Evolutionary conservation across 2,888 invertebrate species (phyloP).

Genomic region (Leptopilina drosophilae): DNA sequence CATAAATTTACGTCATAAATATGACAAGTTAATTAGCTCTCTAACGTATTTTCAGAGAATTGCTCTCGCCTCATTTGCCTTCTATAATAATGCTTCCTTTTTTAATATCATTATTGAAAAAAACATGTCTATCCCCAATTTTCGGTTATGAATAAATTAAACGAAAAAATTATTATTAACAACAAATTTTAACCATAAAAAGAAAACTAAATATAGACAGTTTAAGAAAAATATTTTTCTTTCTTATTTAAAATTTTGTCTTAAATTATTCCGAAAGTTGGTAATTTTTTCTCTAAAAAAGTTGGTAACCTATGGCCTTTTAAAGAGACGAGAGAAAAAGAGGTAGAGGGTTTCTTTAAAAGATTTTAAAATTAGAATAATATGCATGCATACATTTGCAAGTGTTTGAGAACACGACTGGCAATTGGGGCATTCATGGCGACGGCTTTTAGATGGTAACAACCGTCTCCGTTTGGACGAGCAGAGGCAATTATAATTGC

Average conservation of each 20-base stretch:
- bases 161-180: too few relatives aligned
- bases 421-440: conserved; percentile 34
- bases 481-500: conserved; percentile 76
- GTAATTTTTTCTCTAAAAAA: background rate
- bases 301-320: background rate
- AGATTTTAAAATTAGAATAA: conserved; percentile 27
- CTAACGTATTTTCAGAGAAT: background rate
- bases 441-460: conserved; percentile 73
- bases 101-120: background rate
- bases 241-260: too few relatives aligned
- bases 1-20: background rate
- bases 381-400: conserved; percentile 16
- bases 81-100: background rate
- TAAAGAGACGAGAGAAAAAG: background rate
- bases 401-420: conserved; percentile 21
- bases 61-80: background rate
- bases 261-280: background rate
- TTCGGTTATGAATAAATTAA: too few relatives aligned
- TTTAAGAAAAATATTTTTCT: too few relatives aligned
- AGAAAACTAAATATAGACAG: too few relatives aligned
- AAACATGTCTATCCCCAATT: too few relatives aligned
- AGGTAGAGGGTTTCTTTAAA: background rate
- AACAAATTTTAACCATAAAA: too few relatives aligned
- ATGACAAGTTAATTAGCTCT: background rate
- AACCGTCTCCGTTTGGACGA: conserved; percentile 69